These are phyloP conservation scores for Drosophila diplacantha DNA, from an alignment of 2,888 invertebrate genomes.

Conservation along the genomic window DNA sequence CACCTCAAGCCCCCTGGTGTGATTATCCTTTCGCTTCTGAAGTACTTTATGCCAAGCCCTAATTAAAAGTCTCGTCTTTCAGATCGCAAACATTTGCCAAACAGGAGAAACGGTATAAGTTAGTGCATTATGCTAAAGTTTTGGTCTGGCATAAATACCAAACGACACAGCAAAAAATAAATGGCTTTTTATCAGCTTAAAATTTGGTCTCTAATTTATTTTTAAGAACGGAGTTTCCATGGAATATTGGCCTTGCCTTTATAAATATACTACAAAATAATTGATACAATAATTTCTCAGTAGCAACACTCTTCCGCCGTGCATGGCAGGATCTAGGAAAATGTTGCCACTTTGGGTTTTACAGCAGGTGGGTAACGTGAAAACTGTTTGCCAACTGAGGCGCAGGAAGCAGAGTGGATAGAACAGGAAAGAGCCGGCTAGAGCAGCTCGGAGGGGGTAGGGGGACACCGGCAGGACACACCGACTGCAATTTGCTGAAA, in stretches of 20 bases:
- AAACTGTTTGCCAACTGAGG: slow-evolving; percentile 34
- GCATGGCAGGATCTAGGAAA: slow-evolving; percentile 19
- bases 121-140: slow-evolving; percentile 24
- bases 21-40: slow-evolving; percentile 6
- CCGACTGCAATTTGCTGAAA: slow-evolving; percentile 45
- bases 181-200: not conserved
- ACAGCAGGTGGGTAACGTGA: slow-evolving; percentile 42
- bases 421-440: slow-evolving; percentile 16
- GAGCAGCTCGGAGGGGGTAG: not conserved
- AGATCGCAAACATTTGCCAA: slow-evolving; percentile 13
- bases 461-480: slow-evolving; percentile 13
- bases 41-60: slow-evolving; percentile 12
- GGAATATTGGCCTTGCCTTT: not conserved
- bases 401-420: slow-evolving; percentile 25
- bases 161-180: slow-evolving; percentile 1
- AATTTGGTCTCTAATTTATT: not conserved
- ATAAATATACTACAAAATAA: not conserved
- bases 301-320: slow-evolving; percentile 1
- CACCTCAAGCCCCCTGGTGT: slow-evolving; percentile 16
- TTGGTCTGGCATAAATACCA: slow-evolving; percentile 1
- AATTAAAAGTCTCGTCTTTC: slow-evolving; percentile 28
- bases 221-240: not conserved
- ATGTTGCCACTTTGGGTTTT: slow-evolving; percentile 33
- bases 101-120: slow-evolving; percentile 19
- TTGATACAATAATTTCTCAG: not conserved